Percentiles rank a stretch among this genome's conserved stretches.
These are phyloP conservation scores for Drosophila parabipectinata DNA, from an alignment of 1,140 invertebrate genomes.

Conservation along the genomic window DNA sequence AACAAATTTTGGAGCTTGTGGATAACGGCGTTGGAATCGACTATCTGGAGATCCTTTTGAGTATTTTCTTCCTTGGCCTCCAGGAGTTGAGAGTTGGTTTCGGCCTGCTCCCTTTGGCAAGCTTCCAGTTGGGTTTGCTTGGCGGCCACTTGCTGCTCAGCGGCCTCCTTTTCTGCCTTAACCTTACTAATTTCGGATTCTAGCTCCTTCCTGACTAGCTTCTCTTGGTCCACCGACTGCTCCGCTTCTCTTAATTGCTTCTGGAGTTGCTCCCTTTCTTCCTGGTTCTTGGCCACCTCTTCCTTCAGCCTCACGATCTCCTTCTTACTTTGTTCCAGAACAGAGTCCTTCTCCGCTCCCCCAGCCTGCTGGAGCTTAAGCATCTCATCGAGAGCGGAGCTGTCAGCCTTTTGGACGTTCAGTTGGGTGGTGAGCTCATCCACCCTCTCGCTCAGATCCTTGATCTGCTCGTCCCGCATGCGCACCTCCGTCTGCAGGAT, in stretches of 20 bases:
- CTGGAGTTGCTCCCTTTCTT: slow-evolving; percentile 20
- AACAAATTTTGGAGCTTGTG: slow-evolving; percentile 38
- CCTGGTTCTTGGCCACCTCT: slow-evolving; percentile 70
- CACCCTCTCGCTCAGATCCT: slow-evolving; percentile 56
- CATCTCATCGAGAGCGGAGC: slow-evolving; percentile 78
- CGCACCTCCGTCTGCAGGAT: slow-evolving; percentile 66
- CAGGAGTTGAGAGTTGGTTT: slow-evolving; percentile 6
- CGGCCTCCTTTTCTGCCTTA: neutral
- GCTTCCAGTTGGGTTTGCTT: slow-evolving; percentile 25
- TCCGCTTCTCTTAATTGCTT: slow-evolving; percentile 11
- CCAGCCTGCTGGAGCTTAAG: slow-evolving; percentile 50
- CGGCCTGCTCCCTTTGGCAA: slow-evolving; percentile 10
- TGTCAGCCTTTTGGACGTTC: slow-evolving; percentile 78
- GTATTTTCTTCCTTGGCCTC: neutral
- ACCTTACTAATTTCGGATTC: slow-evolving; percentile 13
- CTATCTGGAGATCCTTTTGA: slow-evolving; percentile 14
- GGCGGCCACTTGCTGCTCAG: slow-evolving; percentile 14
- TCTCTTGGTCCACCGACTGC: slow-evolving; percentile 11
- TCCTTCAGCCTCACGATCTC: slow-evolving; percentile 23
- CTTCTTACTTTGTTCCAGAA: slow-evolving; percentile 27
- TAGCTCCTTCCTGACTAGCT: slow-evolving; percentile 12
- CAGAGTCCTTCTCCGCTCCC: slow-evolving; percentile 15
- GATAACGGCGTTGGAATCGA: slow-evolving; percentile 1
- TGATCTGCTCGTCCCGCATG: slow-evolving; percentile 63
- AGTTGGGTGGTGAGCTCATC: slow-evolving; percentile 76